phyloP scores from a whole-genome alignment of 2,113 vertebrate genomes.

The Polyodon spathula region DNA sequence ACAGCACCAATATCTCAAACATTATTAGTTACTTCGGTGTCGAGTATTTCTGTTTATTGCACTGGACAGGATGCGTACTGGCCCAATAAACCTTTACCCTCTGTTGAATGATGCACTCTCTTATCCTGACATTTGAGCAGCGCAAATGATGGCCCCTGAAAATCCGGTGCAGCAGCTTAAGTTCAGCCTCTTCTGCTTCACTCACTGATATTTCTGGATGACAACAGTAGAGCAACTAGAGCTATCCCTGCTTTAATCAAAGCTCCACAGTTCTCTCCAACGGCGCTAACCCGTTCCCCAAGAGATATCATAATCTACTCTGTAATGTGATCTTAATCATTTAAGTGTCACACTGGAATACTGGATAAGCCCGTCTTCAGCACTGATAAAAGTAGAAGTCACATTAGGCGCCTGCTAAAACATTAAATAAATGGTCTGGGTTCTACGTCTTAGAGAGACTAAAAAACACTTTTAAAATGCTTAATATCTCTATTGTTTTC shows the following conservation, averaged over 20 bases:
- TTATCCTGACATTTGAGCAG: constrained; percentile 20
- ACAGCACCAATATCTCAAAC: no score
- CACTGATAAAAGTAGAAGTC: constrained; percentile 14
- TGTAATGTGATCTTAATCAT: constrained; percentile 31
- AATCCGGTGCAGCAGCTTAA: constrained; percentile 1
- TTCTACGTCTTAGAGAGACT: constrained; percentile 6
- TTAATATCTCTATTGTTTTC: not conserved
- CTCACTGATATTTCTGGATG: constrained; percentile 14
- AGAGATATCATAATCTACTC: constrained; percentile 33
- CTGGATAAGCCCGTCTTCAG: constrained; percentile 22
- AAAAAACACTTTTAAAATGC: constrained; percentile 41
- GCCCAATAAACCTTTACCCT: constrained; percentile 14
- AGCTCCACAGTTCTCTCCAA: constrained; percentile 21
- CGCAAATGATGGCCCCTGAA: constrained; percentile 5
- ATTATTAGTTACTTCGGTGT: no score
- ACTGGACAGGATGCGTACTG: constrained; percentile 7
- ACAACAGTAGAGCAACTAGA: constrained; percentile 18
- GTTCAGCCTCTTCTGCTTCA: constrained; percentile 7
- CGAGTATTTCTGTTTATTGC: not conserved
- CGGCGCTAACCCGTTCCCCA: constrained; percentile 22
- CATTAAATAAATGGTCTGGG: constrained; percentile 19
- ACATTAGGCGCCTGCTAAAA: constrained; percentile 19
- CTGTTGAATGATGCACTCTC: not conserved
- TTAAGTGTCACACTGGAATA: constrained; percentile 32
- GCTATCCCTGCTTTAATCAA: constrained; percentile 22